A percentile compares a stretch with the other conserved stretches of the same genome.
Conservation (phyloP, 23 tunicate species). For the Corella eumyota region DNA sequence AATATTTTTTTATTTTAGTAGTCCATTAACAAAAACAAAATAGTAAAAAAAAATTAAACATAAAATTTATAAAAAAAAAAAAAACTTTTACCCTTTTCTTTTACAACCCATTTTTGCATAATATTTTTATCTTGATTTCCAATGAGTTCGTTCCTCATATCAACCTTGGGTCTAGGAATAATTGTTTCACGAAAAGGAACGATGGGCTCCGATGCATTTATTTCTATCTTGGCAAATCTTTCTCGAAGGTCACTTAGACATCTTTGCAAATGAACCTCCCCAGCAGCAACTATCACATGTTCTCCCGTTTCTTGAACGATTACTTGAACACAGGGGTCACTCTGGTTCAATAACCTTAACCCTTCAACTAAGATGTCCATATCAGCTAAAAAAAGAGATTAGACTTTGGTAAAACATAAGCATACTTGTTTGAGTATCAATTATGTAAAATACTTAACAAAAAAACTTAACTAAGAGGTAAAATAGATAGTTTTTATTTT, state of each 20-base stretch:
- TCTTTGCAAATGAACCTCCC: slow-evolving; percentile 92
- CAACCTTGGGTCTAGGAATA: slow-evolving; percentile 85
- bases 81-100: slow-evolving; percentile 6
- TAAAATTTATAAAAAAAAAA: too few species aligned
- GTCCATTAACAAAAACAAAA: too few species aligned
- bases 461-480: too few species aligned
- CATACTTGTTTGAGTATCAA: too few species aligned
- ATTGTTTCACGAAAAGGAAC: slow-evolving; percentile 98
- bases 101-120: slow-evolving; percentile 68
- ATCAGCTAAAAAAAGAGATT: slow-evolving; percentile 34
- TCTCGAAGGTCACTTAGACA: slow-evolving; percentile 80
- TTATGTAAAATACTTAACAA: too few species aligned
- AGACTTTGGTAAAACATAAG: not conserved
- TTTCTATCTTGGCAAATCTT: slow-evolving; percentile 76
- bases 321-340: slow-evolving; percentile 95
- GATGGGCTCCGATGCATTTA: slow-evolving; percentile 76
- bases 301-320: slow-evolving; percentile 96
- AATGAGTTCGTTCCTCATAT: slow-evolving; percentile 84
- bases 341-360: slow-evolving; percentile 74
- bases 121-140: slow-evolving; percentile 88
- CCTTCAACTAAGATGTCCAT: slow-evolving; percentile 73
- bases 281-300: slow-evolving; percentile 88
- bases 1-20: too few species aligned
- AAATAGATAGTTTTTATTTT: too few species aligned
- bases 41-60: too few species aligned